A percentile compares a stretch with the other conserved stretches of the same genome.
These are phyloP conservation scores for Poecilia picta DNA, from an alignment of 2,797 vertebrate species.

Conservation along the genomic window DNA sequence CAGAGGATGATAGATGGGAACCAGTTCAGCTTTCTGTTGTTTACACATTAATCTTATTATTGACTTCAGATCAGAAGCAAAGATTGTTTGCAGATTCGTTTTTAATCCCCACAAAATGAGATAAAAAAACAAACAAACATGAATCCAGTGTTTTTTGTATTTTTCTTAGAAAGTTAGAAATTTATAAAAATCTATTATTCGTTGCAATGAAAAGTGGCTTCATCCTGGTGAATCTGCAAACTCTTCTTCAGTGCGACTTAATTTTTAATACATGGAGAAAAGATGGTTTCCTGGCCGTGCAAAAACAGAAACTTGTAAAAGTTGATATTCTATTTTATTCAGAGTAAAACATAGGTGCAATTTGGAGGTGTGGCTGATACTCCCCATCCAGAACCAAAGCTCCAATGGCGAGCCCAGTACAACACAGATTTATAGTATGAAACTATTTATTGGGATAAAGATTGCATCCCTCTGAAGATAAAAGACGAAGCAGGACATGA, in stretches of 20 bases:
- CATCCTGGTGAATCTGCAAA: neutral
- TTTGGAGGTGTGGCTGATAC: no score
- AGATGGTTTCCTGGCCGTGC: neutral
- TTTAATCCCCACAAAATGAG: neutral
- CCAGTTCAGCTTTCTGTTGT: neutral
- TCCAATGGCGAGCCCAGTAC: no score
- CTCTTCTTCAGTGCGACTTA: neutral
- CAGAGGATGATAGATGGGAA: neutral
- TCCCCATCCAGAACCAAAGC: no score
- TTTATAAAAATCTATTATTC: neutral
- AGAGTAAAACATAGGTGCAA: no score
- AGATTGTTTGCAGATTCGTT: neutral
- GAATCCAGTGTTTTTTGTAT: neutral
- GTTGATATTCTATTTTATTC: neutral
- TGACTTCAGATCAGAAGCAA: neutral
- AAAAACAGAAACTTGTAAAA: neutral
- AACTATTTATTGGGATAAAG: no score
- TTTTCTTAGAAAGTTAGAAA: neutral
- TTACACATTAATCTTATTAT: slow-evolving; percentile 20
- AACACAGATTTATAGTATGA: no score
- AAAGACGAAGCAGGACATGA: no score
- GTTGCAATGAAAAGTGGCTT: neutral
- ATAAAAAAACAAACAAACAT: neutral
- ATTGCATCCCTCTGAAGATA: no score
- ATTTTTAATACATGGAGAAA: neutral